A percentile compares a stretch with the other conserved stretches of the same genome.
Evolutionary conservation across 2,797 vertebrate species (phyloP).

Genomic region (Protonibea diacanthus): DNA sequence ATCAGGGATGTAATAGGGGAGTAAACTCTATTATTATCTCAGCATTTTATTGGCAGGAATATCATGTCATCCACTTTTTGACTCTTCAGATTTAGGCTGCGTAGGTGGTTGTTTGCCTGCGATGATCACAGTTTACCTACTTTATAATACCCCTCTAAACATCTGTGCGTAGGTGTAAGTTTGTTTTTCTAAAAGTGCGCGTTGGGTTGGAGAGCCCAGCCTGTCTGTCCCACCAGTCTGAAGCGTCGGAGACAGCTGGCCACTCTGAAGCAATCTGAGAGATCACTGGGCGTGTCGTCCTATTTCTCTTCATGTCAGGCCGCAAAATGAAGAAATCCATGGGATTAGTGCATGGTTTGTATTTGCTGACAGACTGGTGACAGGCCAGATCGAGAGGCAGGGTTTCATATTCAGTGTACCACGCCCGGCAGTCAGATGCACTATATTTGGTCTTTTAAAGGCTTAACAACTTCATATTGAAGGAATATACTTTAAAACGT

Average conservation of each 20-base stretch:
- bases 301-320: conserved; percentile 65
- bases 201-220: background rate
- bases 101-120: background rate
- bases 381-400: conserved; percentile 53
- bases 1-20: background rate
- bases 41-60: background rate
- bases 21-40: background rate
- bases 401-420: conserved; percentile 43
- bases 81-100: background rate
- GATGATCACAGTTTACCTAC: background rate
- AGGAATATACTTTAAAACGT: conserved; percentile 1
- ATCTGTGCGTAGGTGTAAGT: background rate
- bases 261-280: conserved; percentile 62
- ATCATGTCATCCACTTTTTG: background rate
- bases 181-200: conserved; percentile 15
- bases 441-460: conserved; percentile 45
- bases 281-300: conserved; percentile 64
- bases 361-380: conserved; percentile 65
- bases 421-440: conserved; percentile 37
- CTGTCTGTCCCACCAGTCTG: conserved; percentile 31
- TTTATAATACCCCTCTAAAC: background rate
- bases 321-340: conserved; percentile 68
- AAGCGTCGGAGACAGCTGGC: conserved; percentile 66
- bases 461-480: conserved; percentile 15
- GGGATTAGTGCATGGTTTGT: conserved; percentile 61